Conservation (phyloP, 1,140 invertebrate species). For the Apis laboriosa region DNA sequence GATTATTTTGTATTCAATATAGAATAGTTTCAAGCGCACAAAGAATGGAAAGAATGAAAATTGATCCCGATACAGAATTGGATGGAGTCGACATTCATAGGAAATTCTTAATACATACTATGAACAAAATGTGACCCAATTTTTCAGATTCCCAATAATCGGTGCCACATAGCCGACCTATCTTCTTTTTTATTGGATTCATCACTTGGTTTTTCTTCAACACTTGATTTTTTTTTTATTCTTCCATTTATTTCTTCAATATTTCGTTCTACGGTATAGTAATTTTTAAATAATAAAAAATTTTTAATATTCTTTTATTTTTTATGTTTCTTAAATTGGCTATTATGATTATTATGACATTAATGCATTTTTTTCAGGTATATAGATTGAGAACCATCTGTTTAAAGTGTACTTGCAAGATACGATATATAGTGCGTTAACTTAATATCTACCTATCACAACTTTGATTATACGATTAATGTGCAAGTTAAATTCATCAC, state of each 20-base stretch:
- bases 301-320: background rate
- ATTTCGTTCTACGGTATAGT: background rate
- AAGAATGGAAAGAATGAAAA: background rate
- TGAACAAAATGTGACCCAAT: conserved; percentile 21
- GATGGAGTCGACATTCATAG: conserved; percentile 7
- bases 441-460: conserved; percentile 29
- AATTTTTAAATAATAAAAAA: background rate
- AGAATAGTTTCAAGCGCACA: background rate
- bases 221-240: no score
- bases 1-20: background rate
- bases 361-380: background rate
- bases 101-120: background rate
- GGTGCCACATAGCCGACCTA: conserved; percentile 12
- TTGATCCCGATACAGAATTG: background rate
- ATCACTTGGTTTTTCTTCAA: no score
- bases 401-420: conserved; percentile 34
- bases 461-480: conserved; percentile 45
- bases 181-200: background rate
- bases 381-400: conserved; percentile 31
- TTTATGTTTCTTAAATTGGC: background rate
- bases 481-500: conserved; percentile 28
- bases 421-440: conserved; percentile 44
- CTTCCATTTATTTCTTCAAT: background rate
- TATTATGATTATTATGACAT: background rate
- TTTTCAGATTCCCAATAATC: conserved; percentile 16